Base-by-base conservation (phyloP, 2,797 vertebrate species). In the Sebastolobus altivelis region DNA sequence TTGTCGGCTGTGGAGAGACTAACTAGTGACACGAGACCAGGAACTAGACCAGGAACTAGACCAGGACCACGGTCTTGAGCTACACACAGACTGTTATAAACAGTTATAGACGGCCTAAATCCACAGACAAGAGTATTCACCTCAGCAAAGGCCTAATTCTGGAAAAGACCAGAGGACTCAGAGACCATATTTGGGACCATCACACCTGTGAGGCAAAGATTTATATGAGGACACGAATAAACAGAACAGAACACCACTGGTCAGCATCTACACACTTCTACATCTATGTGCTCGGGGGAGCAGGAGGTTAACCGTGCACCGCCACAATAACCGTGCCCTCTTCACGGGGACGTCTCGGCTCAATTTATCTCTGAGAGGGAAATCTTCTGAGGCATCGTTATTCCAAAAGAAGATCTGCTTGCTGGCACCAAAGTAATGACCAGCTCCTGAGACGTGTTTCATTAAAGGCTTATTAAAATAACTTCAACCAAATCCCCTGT, bases 81-180 rank as follows among this genome's bases (percentile, higher is more conserved):
- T 46, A 46, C 43, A 46, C 14, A 46, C 14, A 46, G 43, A 46
- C 43, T 46, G 14, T 16, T 46, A 46, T 46, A 46, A 60, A 31
- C 29, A 33, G 58, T 52, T n/a, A 52, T 18, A 52, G 8, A 25
- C 25, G 25, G 49, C n/a, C 49, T 52, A 52, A n/a, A n/a, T 72
- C 73, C 88, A 94, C 82, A 90, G 25, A 89, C 77, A 25, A 79
- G 69, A 79, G 81, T 89, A 94, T 94, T 95, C 93, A 95, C 93
- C 94, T 95, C 92, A 79, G 80, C 40, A 31, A n/a, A n/a, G 80
- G 83, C 72, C 91, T 95, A 95, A 90, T 88, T 95, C 94, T 96
- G 95, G 93, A 96, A 96, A 88, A 96, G 94, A 87, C 95, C 95
- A 87, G 95, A 95, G 79, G 95, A 94, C 89, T 96, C 95, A 81